Evolutionary conservation across 2,797 vertebrate genomes (phyloP).

Genomic region (Gadopsis marmoratus): DNA sequence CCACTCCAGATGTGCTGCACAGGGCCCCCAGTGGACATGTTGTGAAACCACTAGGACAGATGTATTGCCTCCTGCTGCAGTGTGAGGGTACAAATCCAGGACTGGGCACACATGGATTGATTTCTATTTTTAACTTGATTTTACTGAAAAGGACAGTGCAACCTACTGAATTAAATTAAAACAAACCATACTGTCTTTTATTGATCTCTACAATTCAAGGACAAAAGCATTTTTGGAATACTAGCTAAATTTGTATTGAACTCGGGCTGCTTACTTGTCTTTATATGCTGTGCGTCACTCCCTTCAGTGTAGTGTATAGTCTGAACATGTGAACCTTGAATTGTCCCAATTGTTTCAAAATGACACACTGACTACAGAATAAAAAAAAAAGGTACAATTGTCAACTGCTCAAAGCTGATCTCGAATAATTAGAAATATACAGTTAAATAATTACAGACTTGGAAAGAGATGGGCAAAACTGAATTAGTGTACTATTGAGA

Average conservation of each 20-base stretch:
- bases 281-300: not conserved
- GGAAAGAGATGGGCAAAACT: not conserved
- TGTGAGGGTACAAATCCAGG: not conserved
- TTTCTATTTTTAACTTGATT: not conserved
- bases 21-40: slow-evolving; percentile 49
- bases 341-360: slow-evolving; percentile 21
- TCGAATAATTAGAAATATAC: not conserved
- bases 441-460: slow-evolving; percentile 16
- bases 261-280: not conserved
- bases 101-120: not conserved
- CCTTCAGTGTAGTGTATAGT: not conserved
- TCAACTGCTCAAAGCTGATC: slow-evolving; percentile 20
- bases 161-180: not conserved
- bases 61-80: slow-evolving; percentile 29
- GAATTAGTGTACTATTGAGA: slow-evolving; percentile 13
- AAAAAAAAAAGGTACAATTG: slow-evolving; percentile 5
- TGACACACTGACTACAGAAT: not conserved
- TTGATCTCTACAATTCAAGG: not conserved
- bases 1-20: slow-evolving; percentile 59
- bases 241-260: not conserved
- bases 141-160: not conserved
- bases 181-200: not conserved
- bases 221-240: not conserved
- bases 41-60: slow-evolving; percentile 35
- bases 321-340: not conserved